A percentile compares a stretch with the other conserved stretches of the same genome.
Conservation (phyloP, 2,888 invertebrate genomes). For the Spialia ferax region DNA sequence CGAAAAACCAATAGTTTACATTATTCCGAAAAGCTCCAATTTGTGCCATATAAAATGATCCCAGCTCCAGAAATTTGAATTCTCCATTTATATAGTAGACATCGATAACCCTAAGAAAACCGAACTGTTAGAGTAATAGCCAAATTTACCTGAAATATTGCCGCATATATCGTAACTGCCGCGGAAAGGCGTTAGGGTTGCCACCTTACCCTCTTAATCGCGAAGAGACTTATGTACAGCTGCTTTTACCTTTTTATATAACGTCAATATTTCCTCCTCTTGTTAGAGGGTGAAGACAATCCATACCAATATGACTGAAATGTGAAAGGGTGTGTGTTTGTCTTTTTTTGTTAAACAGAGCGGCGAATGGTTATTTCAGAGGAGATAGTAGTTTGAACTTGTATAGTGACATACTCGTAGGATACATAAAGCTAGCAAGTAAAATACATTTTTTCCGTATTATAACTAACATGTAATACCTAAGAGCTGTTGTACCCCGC, state of each 20-base stretch:
- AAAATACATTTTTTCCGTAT: too few relatives aligned
- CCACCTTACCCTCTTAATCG: neutral
- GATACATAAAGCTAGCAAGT: too few relatives aligned
- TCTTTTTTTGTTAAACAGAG: too few relatives aligned
- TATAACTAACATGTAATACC: too few relatives aligned
- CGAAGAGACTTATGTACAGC: neutral
- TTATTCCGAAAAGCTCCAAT: neutral
- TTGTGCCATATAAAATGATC: constrained; percentile 18
- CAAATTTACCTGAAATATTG: constrained; percentile 63
- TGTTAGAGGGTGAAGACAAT: neutral
- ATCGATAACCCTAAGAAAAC: constrained; percentile 37
- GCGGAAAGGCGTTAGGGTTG: constrained; percentile 26
- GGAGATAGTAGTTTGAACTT: too few relatives aligned
- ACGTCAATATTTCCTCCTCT: neutral
- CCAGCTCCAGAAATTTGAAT: constrained; percentile 28
- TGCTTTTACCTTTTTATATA: neutral
- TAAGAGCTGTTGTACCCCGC: too few relatives aligned
- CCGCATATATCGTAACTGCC: constrained; percentile 23
- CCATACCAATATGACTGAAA: neutral
- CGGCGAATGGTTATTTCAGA: too few relatives aligned
- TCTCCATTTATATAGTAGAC: constrained; percentile 32
- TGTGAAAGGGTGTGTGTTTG: neutral
- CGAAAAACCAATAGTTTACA: neutral
- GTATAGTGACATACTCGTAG: too few relatives aligned
- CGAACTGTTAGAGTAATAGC: constrained; percentile 47